Conservation (phyloP, 2,797 vertebrate species). For the Sitta carolinensis region DNA sequence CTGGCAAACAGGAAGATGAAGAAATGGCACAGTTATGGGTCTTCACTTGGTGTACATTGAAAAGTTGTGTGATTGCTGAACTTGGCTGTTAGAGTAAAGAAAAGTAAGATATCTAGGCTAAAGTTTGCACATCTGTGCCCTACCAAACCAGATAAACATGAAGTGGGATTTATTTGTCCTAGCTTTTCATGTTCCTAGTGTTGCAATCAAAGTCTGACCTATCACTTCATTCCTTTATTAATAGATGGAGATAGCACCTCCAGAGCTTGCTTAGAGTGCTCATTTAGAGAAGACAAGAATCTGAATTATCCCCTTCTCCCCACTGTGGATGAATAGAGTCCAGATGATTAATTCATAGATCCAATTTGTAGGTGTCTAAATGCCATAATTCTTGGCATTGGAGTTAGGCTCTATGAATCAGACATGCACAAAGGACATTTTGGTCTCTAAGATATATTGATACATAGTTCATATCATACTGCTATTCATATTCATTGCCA, state of each 20-base stretch:
- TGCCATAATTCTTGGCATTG: not conserved
- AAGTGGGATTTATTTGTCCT: not conserved
- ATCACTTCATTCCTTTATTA: not conserved
- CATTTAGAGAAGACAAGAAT: not conserved
- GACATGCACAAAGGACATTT: not conserved
- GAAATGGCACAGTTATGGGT: not conserved
- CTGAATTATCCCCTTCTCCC: not conserved
- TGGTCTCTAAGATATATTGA: not conserved
- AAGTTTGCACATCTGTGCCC: not conserved
- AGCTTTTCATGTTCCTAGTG: not conserved
- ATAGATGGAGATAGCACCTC: not conserved
- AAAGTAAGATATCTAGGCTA: not conserved
- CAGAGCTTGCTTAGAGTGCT: not conserved
- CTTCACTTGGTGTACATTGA: not conserved
- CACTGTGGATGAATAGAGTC: not conserved
- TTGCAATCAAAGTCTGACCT: not conserved
- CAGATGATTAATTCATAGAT: not conserved
- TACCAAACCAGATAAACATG: not conserved
- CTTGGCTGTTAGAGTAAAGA: not conserved
- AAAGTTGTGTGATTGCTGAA: not conserved
- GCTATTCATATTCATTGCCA: not conserved
- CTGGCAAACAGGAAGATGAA: not conserved
- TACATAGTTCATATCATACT: not conserved
- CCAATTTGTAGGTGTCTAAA: not conserved
- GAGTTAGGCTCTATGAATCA: not conserved